phyloP scores from a whole-genome alignment of 2,113 vertebrate species.

The Gambusia holbrooki region DNA sequence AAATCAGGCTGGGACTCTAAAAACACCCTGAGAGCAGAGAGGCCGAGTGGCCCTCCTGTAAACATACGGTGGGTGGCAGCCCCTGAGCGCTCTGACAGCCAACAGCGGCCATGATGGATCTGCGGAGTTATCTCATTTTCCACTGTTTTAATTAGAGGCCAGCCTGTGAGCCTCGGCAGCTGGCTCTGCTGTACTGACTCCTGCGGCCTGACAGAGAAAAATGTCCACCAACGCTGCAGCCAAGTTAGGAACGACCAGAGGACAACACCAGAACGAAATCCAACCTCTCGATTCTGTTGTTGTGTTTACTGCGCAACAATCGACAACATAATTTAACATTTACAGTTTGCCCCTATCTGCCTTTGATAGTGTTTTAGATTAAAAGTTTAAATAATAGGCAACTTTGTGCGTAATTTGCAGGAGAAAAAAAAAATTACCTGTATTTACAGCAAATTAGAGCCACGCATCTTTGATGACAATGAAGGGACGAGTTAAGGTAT shows the following conservation, averaged over 20 bases:
- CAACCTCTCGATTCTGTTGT: slow-evolving; percentile 83
- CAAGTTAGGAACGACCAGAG: slow-evolving; percentile 84
- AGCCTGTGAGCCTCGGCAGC: slow-evolving; percentile 93
- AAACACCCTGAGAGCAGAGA: slow-evolving; percentile 79
- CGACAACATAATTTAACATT: slow-evolving; percentile 40
- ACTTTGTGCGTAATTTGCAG: slow-evolving; percentile 73
- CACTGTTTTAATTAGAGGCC: slow-evolving; percentile 99
- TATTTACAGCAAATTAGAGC: slow-evolving; percentile 76
- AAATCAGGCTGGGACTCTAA: slow-evolving; percentile 83
- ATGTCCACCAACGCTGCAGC: slow-evolving; percentile 84
- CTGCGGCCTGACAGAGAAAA: slow-evolving; percentile 97
- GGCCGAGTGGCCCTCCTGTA: slow-evolving; percentile 86
- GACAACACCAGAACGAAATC: slow-evolving; percentile 47
- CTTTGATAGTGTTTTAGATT: slow-evolving; percentile 42
- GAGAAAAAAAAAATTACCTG: slow-evolving; percentile 60
- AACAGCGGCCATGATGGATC: slow-evolving; percentile 93
- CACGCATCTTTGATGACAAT: slow-evolving; percentile 65
- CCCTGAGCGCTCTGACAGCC: slow-evolving; percentile 87
- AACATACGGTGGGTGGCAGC: slow-evolving; percentile 93
- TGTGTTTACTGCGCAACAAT: slow-evolving; percentile 79
- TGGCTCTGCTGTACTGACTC: slow-evolving; percentile 91
- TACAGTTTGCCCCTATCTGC: neutral
- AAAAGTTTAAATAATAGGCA: slow-evolving; percentile 61
- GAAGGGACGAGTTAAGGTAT: slow-evolving; percentile 70
- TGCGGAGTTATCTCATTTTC: slow-evolving; percentile 99